Conservation (phyloP, 92 coral and sea anemone genomes). For the Umimayanthus kanabou region DNA sequence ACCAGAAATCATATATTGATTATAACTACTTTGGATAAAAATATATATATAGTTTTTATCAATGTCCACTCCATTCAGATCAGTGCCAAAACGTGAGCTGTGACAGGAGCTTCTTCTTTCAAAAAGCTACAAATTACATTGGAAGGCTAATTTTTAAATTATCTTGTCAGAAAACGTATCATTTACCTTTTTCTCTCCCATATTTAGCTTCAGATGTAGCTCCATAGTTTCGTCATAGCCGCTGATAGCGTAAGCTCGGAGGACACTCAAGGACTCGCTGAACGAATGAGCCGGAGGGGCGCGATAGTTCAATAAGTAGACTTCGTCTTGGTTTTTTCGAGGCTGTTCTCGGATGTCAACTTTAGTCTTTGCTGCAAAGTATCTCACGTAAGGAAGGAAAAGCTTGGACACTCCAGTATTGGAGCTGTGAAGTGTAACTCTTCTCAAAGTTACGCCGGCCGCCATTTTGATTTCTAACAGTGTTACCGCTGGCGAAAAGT, state of each 20-base stretch:
- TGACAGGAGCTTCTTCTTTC: too few relatives aligned
- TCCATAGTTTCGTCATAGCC: conserved; percentile 76
- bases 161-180: not conserved
- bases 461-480: conserved; percentile 19
- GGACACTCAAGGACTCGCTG: conserved; percentile 67
- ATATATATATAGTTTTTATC: too few relatives aligned
- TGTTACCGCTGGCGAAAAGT: conserved; percentile 30
- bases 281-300: conserved; percentile 75
- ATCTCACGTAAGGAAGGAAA: conserved; percentile 43
- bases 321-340: conserved; percentile 71
- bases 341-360: conserved; percentile 44
- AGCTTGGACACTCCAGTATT: not conserved
- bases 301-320: conserved; percentile 80
- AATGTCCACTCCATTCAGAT: too few relatives aligned
- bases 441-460: conserved; percentile 10
- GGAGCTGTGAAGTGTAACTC: not conserved
- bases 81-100: too few relatives aligned
- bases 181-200: conserved; percentile 83
- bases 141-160: too few relatives aligned
- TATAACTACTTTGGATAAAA: too few relatives aligned
- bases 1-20: too few relatives aligned
- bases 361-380: conserved; percentile 50
- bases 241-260: conserved; percentile 78
- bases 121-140: too few relatives aligned
- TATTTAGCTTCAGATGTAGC: conserved; percentile 76